phyloP scores from a whole-genome alignment of 2,888 invertebrate species.

The Macaria liturata region DNA sequence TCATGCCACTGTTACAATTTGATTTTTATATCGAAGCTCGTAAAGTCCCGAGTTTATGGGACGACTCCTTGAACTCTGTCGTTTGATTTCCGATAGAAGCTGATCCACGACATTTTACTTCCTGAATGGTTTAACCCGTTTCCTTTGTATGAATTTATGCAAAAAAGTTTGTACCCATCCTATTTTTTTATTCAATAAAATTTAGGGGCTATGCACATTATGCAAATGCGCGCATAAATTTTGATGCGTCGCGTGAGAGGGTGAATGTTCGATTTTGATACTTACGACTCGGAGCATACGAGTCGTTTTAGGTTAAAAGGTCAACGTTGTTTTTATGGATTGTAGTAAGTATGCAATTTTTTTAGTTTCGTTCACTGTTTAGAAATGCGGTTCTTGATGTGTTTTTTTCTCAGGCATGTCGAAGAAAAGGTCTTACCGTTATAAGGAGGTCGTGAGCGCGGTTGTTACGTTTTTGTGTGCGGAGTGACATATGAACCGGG shows the following conservation, averaged over 20 bases:
- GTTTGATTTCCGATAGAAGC: conserved; percentile 51
- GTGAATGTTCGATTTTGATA: conserved; percentile 42
- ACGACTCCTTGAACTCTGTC: conserved; percentile 48
- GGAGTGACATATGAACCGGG: conserved; percentile 80
- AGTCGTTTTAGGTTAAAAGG: conserved; percentile 42
- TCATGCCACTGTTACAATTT: conserved; percentile 44
- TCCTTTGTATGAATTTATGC: conserved; percentile 83
- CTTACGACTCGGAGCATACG: conserved; percentile 39
- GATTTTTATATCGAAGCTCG: conserved; percentile 40
- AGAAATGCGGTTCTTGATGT: conserved; percentile 67
- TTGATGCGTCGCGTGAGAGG: conserved; percentile 54
- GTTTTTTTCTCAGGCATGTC: conserved; percentile 75
- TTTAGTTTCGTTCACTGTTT: conserved; percentile 54
- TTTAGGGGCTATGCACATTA: conserved; percentile 83
- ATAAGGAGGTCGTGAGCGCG: conserved; percentile 61
- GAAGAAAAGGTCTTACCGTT: conserved; percentile 69
- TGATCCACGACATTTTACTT: conserved; percentile 78
- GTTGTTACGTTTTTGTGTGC: conserved; percentile 61
- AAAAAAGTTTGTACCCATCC: conserved; percentile 84
- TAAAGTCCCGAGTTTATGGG: conserved; percentile 45
- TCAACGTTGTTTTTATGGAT: conserved; percentile 58
- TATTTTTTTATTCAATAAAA: conserved; percentile 84
- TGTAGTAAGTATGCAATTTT: conserved; percentile 75
- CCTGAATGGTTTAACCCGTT: conserved; percentile 82
- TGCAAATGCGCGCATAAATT: conserved; percentile 84